A percentile compares a stretch with the other conserved stretches of the same genome.
These are phyloP conservation scores for Tragelaphus oryx DNA, from an alignment of 2,797 vertebrate genomes.

Conservation along the genomic window DNA sequence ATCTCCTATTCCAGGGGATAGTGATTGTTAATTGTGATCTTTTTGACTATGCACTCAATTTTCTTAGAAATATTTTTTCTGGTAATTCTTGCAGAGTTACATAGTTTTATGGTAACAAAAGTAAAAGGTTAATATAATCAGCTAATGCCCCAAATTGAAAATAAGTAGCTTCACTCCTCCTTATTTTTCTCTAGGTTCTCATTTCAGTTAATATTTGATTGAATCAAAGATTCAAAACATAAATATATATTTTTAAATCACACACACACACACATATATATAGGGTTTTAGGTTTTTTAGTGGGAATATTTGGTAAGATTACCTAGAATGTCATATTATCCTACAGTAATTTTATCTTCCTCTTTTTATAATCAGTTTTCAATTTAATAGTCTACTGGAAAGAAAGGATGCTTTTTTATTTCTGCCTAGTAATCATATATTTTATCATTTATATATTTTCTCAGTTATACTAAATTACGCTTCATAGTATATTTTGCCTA, in stretches of 20 bases:
- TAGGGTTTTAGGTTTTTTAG: not conserved
- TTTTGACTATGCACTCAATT: not conserved
- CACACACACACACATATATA: not conserved
- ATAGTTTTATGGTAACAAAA: not conserved
- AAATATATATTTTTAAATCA: not conserved
- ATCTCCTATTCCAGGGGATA: not conserved
- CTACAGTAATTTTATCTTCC: not conserved
- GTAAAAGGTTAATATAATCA: not conserved
- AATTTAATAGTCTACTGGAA: not conserved
- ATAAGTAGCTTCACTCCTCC: accelerated
- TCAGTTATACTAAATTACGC: not conserved
- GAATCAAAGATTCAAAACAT: not conserved
- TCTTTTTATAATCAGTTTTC: not conserved
- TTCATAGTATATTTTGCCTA: not conserved
- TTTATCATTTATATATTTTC: not conserved
- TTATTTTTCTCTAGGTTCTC: not conserved
- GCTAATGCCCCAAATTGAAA: not conserved
- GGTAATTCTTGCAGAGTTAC: not conserved
- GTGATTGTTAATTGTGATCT: not conserved
- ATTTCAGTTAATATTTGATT: not conserved
- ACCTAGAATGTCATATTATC: not conserved
- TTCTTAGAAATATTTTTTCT: not conserved
- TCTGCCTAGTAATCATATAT: not conserved
- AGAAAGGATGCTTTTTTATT: not conserved
- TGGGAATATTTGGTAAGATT: not conserved